Evolutionary conservation across 92 coral and sea anemone species (phyloP).

Genomic region (Paragorgia papillata): DNA sequence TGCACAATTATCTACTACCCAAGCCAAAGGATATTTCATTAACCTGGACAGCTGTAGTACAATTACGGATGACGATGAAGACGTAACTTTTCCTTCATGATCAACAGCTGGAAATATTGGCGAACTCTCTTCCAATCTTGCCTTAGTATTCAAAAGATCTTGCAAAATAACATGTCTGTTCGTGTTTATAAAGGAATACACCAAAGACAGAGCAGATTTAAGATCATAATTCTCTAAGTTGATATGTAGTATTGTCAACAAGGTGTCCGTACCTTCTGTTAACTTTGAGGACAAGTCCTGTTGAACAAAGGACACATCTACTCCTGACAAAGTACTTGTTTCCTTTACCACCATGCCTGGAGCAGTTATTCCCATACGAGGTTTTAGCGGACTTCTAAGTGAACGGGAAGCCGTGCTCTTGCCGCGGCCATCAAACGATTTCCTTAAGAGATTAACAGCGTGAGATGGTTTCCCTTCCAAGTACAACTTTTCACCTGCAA

Average conservation of each 20-base stretch:
- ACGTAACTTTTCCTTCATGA: slow-evolving; percentile 36
- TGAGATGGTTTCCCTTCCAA: slow-evolving; percentile 24
- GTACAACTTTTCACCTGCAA: slow-evolving; percentile 32
- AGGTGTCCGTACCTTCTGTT: slow-evolving; percentile 62
- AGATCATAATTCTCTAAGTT: slow-evolving; percentile 86
- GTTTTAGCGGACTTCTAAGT: background rate
- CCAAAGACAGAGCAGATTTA: slow-evolving; percentile 79
- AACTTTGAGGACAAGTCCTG: slow-evolving; percentile 36
- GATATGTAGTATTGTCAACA: slow-evolving; percentile 77
- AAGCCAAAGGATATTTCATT: slow-evolving; percentile 76
- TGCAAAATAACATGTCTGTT: background rate
- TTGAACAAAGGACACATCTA: slow-evolving; percentile 21
- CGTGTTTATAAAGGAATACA: slow-evolving; percentile 77
- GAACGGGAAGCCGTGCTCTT: background rate
- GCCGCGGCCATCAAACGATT: slow-evolving; percentile 15
- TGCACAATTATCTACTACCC: slow-evolving; percentile 76
- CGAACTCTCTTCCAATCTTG: slow-evolving; percentile 40
- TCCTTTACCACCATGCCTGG: background rate
- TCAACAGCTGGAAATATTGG: slow-evolving; percentile 61
- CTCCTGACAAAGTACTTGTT: slow-evolving; percentile 11
- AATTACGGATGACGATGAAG: slow-evolving; percentile 59
- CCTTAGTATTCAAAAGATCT: slow-evolving; percentile 53
- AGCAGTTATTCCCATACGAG: background rate
- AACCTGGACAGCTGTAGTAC: slow-evolving; percentile 60
- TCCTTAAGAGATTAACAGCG: slow-evolving; percentile 21